Base-by-base conservation (phyloP, 2,888 invertebrate genomes). In the Achlya flavicornis region DNA sequence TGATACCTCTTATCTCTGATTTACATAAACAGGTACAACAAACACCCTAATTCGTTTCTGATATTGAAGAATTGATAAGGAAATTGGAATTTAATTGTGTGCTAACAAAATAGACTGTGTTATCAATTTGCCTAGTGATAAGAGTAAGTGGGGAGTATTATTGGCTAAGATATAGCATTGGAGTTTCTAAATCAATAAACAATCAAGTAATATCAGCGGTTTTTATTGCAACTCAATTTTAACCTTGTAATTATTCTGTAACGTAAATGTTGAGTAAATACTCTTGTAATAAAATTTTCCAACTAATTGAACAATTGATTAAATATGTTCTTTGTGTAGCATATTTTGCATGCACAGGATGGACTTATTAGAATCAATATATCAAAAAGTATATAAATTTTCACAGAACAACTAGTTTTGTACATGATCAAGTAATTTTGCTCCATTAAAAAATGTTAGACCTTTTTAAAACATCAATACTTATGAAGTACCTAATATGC, bases 61-160 rank as follows among this genome's bases (percentile, higher is more conserved):
- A 60, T 60, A 32, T 32, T 32, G 26, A 8, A 12, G 4, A 26
- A 19, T 8, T 38, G 60, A 60, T 60, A 60, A 60, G 60, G 1
- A 60, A 60, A 60, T 43, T 16, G 6, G 60, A 60, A 60, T 43
- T 60, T 60, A 60, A 60, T 60, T 60, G 60, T 60, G 60, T 60
- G 16, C 43, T 48, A n/a, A 41, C 41, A 60, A 41, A 16, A 59
- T 60, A 8, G 58, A 59, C 41, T 19, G 4, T 19, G 26, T 60
- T 26, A 43, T 60, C 43, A 60, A 60, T 19, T 41, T 4, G 19
- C 60, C 12, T 12, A 26, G 26, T 12, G 60, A 60, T 60, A 60
- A 60, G 41, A 16, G 3, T 12, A 58, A 35, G 38, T 41, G 60
- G 41, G 26, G 38, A 26, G 26, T 12, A 26, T 26, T 41, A 41